Evolutionary conservation across 2,888 invertebrate species (phyloP), one percentile per base, ranked within the genome.

Genomic region (Aleiodes testaceus): DNA sequence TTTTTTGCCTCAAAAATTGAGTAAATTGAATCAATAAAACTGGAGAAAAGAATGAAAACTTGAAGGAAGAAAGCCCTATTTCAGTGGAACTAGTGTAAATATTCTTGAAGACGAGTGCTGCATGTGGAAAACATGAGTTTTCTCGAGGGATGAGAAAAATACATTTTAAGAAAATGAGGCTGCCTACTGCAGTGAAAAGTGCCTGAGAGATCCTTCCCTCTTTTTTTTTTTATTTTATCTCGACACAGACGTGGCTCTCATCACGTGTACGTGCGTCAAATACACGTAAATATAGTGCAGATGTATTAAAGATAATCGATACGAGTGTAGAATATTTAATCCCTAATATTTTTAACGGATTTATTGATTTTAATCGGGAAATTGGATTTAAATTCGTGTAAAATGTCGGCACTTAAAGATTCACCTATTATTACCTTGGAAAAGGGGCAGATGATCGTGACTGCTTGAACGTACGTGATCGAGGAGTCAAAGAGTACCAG

Each of bases 121-220:
- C 73, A 75, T 75, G 73, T 66, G 64, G 30, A 66, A 75, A 76
- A 76, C 71, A 72, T 73, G 74, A 73, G 72, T 68, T 73, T 74
- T 72, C 75, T 70, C 50, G 70, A 49, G 75, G 69, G 55, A 71
- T 59, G 75, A 26, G 64, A 53, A 55, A 71, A 72, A 76, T 72
- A 72, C 73, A 71, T 75, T 76, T 76, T 71, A 75, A 55, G 75
- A 75, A 76, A 76, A 73, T 75, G 75, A 71, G 75, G 72, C 61
- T 69, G 64, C 66, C 70, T 45, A 63, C 42, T 47, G 16, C 14
- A 47, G 14, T 47, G 47, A 7, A 47, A 47, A 47, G 47, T 47
- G 47, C 47, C 47, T 47, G 61, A 9, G 36, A n/a, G 3, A 26
- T 36, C 11, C 36, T 36, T 52, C 44, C 14, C 20, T 53, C 47